A percentile compares a stretch with the other conserved stretches of the same genome.
phyloP scores from a whole-genome alignment of 1,140 invertebrate species.

The Physella acuta region DNA sequence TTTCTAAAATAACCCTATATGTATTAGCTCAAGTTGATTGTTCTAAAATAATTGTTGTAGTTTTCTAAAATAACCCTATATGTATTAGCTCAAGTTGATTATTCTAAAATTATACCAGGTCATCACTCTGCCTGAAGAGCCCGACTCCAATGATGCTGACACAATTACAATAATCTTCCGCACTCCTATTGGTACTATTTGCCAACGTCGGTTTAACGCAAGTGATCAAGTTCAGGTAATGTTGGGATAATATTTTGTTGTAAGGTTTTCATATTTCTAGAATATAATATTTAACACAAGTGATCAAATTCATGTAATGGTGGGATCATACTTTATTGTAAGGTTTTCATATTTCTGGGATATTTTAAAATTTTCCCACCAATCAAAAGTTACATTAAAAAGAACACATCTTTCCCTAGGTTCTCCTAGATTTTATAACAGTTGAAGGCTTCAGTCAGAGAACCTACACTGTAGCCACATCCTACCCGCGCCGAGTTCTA shows the following conservation, averaged over 20 bases:
- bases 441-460: slow-evolving; percentile 15
- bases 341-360: background rate
- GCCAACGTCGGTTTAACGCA: slow-evolving; percentile 31
- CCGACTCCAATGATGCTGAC: slow-evolving; percentile 21
- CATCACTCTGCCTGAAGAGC: slow-evolving; percentile 37
- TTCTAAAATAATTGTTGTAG: too few relatives aligned
- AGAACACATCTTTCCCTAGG: background rate
- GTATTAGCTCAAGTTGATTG: too few relatives aligned
- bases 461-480: background rate
- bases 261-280: background rate
- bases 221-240: slow-evolving; percentile 17
- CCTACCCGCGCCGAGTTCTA: slow-evolving; percentile 6
- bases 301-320: background rate
- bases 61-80: too few relatives aligned
- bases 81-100: too few relatives aligned
- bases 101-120: too few relatives aligned
- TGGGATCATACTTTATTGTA: background rate
- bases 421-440: slow-evolving; percentile 17
- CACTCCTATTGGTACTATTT: slow-evolving; percentile 31
- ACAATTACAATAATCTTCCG: slow-evolving; percentile 30
- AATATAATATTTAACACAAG: background rate
- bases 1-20: too few relatives aligned
- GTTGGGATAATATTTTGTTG: background rate
- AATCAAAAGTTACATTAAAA: background rate
- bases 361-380: background rate